phyloP scores from a whole-genome alignment of 1,140 invertebrate genomes.

The Scaptodrosophila lebanonensis region DNA sequence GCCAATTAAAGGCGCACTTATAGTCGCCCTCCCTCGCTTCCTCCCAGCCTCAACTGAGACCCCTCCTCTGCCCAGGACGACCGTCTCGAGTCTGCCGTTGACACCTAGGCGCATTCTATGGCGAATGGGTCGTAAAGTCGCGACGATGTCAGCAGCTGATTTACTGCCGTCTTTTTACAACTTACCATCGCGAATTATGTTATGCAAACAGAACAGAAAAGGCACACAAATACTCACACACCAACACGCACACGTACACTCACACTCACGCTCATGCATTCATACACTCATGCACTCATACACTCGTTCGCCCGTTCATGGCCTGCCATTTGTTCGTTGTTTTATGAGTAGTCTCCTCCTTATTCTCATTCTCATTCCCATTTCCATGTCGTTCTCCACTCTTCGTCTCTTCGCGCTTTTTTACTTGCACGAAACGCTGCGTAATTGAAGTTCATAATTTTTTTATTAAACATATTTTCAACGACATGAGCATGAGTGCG shows the following conservation, averaged over 20 bases:
- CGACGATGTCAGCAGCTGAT: constrained; percentile 8
- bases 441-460: constrained; percentile 22
- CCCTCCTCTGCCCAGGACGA: too few relatives aligned
- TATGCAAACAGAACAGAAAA: constrained; percentile 14
- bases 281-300: neutral
- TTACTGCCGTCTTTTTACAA: constrained; percentile 11
- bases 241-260: constrained; percentile 6
- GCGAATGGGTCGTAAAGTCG: neutral
- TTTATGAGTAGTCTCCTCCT: neutral
- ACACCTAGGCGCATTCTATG: too few relatives aligned
- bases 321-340: constrained; percentile 4
- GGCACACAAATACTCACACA: constrained; percentile 1
- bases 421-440: neutral
- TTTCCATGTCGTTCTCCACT: too few relatives aligned
- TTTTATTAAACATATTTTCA: constrained; percentile 21
- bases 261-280: neutral
- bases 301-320: neutral
- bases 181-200: constrained; percentile 13
- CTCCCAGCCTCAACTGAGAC: too few relatives aligned
- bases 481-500: constrained; percentile 1
- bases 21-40: too few relatives aligned
- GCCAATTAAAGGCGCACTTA: too few relatives aligned
- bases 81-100: too few relatives aligned
- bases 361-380: too few relatives aligned
- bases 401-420: too few relatives aligned